Conservation (phyloP, 1,140 invertebrate genomes). For the Portunus trituberculatus region DNA sequence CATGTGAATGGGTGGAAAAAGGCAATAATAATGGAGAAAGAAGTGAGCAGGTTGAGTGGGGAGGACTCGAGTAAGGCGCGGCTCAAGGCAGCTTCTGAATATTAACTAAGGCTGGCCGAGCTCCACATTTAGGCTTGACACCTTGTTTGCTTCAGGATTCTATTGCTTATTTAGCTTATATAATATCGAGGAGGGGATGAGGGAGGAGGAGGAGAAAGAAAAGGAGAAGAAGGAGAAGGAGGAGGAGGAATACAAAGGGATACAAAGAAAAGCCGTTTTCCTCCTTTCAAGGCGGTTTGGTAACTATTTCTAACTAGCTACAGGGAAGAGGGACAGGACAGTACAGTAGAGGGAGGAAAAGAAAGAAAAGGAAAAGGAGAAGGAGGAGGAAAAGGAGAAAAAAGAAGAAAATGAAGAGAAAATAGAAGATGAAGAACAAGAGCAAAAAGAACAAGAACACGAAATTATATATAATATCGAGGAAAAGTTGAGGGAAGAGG, state of each 20-base stretch:
- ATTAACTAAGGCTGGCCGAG: not conserved
- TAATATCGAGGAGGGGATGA: not conserved
- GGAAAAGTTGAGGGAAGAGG: no score
- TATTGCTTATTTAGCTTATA: slow-evolving; percentile 9
- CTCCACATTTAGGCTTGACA: not conserved
- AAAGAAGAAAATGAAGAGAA: not conserved
- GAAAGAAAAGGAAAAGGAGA: not conserved
- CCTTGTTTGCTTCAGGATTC: not conserved
- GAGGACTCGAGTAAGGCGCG: not conserved
- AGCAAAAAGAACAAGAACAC: not conserved
- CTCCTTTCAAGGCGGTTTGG: no score
- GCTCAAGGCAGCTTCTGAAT: not conserved
- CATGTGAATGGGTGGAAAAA: not conserved
- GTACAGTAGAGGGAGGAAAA: not conserved
- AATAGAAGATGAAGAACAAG: not conserved
- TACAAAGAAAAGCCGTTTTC: no score
- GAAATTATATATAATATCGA: no score
- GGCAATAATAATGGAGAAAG: not conserved
- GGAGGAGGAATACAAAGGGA: no score
- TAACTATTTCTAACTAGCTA: no score
- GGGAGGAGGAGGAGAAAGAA: not conserved
- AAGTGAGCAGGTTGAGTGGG: not conserved
- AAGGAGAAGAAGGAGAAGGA: not conserved
- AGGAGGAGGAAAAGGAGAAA: not conserved
- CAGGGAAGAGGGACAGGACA: not conserved